Conservation (phyloP, 2,113 vertebrate species). For the Acanthisitta chloris region DNA sequence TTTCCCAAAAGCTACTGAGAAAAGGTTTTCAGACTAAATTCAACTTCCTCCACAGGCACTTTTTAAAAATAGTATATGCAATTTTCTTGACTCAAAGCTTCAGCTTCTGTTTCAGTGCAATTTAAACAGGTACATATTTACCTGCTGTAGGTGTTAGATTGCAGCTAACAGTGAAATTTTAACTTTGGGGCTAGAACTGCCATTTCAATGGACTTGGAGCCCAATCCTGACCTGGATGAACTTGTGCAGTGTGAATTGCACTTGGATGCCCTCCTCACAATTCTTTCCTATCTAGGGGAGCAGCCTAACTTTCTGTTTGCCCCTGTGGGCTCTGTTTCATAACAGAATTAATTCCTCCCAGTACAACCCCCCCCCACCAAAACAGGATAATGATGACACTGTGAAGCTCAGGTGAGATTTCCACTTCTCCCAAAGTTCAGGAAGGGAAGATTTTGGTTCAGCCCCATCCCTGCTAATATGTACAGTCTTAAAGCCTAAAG, state of each 20-base stretch:
- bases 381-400: neutral
- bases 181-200: neutral
- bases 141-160: neutral
- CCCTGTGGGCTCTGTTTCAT: neutral
- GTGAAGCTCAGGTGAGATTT: neutral
- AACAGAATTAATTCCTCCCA: neutral
- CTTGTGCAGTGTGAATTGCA: neutral
- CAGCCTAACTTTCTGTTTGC: neutral
- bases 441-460: neutral
- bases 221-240: neutral
- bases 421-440: neutral
- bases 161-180: neutral
- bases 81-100: neutral
- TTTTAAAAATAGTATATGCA: neutral
- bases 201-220: neutral
- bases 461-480: conserved; percentile 38
- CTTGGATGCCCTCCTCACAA: neutral
- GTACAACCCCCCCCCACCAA: fast-evolving
- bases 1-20: neutral
- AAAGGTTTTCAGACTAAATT: neutral
- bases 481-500: conserved; percentile 55
- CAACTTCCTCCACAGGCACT: neutral
- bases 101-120: neutral
- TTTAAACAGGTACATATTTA: neutral
- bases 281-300: neutral